phyloP scores from a whole-genome alignment of 1,140 invertebrate genomes.

The Epicauta chinensis region DNA sequence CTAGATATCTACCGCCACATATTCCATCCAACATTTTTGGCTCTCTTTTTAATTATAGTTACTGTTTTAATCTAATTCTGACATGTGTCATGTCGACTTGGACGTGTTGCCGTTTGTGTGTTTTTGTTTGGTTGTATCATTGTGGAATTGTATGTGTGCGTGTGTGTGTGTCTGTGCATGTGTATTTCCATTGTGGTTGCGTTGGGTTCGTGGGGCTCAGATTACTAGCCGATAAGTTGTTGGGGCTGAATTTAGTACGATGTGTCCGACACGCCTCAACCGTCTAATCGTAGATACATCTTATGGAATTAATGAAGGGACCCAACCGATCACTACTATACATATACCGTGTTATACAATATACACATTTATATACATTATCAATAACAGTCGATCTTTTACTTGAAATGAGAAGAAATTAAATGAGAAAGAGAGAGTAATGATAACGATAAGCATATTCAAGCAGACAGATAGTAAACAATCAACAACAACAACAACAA shows the following conservation, averaged over 20 bases:
- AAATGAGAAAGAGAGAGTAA: no score
- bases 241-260: constrained; percentile 31
- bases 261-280: constrained; percentile 33
- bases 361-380: no score
- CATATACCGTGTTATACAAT: no score
- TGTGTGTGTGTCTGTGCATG: constrained; percentile 2
- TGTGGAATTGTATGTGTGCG: constrained; percentile 1
- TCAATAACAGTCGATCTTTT: no score
- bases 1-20: no score
- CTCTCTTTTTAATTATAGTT: constrained; percentile 12
- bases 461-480: no score
- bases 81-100: constrained; percentile 27
- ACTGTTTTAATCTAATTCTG: constrained; percentile 26
- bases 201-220: constrained; percentile 17
- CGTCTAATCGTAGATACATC: constrained; percentile 32
- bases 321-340: constrained; percentile 18
- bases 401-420: no score
- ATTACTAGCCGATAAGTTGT: constrained; percentile 29
- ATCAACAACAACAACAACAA: no score
- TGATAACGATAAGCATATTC: no score
- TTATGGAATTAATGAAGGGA: constrained; percentile 36
- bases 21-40: no score
- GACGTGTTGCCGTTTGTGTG: constrained; percentile 23
- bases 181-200: constrained; percentile 12
- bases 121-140: constrained; percentile 10